Percentiles rank a stretch among this genome's conserved stretches.
Conservation (phyloP, 2,888 invertebrate species). For the Lepeophtheirus nordmannii region DNA sequence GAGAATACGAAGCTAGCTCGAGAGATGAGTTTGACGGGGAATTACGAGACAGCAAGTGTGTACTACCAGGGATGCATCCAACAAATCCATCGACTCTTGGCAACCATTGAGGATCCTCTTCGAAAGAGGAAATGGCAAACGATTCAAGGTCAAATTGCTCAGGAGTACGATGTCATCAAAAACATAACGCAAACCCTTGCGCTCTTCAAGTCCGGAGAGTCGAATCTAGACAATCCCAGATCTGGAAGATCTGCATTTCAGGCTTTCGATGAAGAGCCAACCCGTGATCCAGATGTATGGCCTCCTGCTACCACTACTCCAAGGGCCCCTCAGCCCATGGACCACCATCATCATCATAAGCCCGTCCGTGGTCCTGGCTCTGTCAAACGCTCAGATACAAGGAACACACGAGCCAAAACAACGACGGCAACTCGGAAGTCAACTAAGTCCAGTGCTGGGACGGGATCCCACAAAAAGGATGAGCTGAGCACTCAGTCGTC, state of each 20-base stretch:
- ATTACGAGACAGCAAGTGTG: slow-evolving; percentile 82
- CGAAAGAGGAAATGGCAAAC: slow-evolving; percentile 39
- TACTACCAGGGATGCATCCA: slow-evolving; percentile 81
- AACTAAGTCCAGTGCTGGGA: neutral
- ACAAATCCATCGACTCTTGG: slow-evolving; percentile 67
- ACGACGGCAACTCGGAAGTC: slow-evolving; percentile 28
- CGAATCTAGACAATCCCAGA: slow-evolving; percentile 26
- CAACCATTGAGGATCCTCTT: slow-evolving; percentile 32
- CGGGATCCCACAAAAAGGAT: neutral
- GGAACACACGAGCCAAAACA: neutral
- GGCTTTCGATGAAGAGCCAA: slow-evolving; percentile 45
- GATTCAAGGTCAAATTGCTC: slow-evolving; percentile 72
- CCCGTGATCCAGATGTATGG: slow-evolving; percentile 64
- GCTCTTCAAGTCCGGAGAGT: slow-evolving; percentile 50
- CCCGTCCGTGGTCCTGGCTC: slow-evolving; percentile 32
- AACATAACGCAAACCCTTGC: slow-evolving; percentile 57
- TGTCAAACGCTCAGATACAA: neutral
- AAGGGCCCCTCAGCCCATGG: slow-evolving; percentile 40
- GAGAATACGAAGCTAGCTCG: slow-evolving; percentile 87
- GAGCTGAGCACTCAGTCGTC: neutral
- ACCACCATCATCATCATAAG: slow-evolving; percentile 43
- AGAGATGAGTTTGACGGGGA: slow-evolving; percentile 84
- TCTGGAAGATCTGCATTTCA: neutral
- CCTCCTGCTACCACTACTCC: slow-evolving; percentile 32
- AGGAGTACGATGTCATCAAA: slow-evolving; percentile 80